Evolutionary conservation across 2,888 invertebrate genomes (phyloP), one percentile per base, ranked within the genome.

Genomic region (Uropetala carovei): DNA sequence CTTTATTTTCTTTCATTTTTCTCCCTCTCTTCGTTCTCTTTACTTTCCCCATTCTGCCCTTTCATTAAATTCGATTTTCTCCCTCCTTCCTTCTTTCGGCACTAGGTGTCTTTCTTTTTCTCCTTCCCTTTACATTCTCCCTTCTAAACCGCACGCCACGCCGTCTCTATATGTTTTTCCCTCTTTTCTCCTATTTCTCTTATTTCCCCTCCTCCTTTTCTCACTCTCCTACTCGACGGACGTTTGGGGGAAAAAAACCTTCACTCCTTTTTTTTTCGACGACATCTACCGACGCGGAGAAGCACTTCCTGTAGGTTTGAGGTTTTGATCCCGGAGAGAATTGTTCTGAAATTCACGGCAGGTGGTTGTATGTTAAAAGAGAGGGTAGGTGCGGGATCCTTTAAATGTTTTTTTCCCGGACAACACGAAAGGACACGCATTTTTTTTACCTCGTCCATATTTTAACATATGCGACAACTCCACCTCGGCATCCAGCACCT

Each of bases 321-420:
- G 75, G 75, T 75, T 75, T 75, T 75, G 75, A 75, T 75, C 10
- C 27, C 68, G 68, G 27, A 75, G 75, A 27, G 75, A 75, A 68
- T 68, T 43, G 43, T 43, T 43, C 43, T 1, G 68, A 22, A 22
- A 75, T 75, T 27, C 11, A 18, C 11, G 27, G 43, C 43, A 43
- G 43, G 43, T 43, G 43, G 43, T 43, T 43, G 43, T 43, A 43
- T 43, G 43, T 43, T 4, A 22, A 68, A 75, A 75, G 75, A 68
- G n/a, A 14, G n/a, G 11, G 22, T n/a, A 27, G 27, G 11, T 5
- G 11, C 14, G 75, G 27, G 22, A 22, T 75, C 14, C 43, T 43
- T 43, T 43, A 43, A 27, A 22, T 18, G 22, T 13, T 11, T 75
- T 75, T 75, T 9, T 75, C 27, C 4, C 75, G 75, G 3, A 27